Evolutionary conservation across 2,797 vertebrate species (phyloP), one percentile per base, ranked within the genome.

Genomic region (Anniella stebbinsi): DNA sequence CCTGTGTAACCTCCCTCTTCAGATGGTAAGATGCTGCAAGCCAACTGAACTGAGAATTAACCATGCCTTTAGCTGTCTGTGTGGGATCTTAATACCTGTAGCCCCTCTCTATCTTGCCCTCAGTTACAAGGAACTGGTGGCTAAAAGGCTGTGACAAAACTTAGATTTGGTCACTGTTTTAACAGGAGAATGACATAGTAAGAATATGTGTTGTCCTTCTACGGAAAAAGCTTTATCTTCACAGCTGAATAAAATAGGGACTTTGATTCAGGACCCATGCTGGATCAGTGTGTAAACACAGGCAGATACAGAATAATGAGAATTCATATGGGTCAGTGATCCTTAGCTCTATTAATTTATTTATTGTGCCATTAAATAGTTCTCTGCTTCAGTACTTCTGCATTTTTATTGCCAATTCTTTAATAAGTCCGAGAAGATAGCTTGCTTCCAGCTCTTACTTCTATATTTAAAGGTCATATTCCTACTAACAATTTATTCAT

Each of bases 381-480:
- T 84, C 73, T 78, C 72, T 84, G 45, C 63, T 78, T 84, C 73
- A 77, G 48, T 78, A 57, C 48, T 54, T 78, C 63, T 78, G 41
- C 25, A 78, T 69, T 78, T 83, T 51, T 77, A 87, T 54, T 84
- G 63, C 73, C 66, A 21, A 36, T 78, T 89, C 23, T 72, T 88
- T 82, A 81, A 88, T 38, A 81, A 30, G 76, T 30, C 66, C 41
- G 36, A 80, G 77, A 38, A 60, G n/a, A 77, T 36, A 67, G 41
- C 72, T 77, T 77, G 41, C 72, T 77, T 69, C 57, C 60, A 67
- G 45, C n/a, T 23, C 1, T 67, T 84, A 57, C 48, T 84, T 84
- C 36, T 57, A 72, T 63, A 84, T 84, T 84, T 77, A 89, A 84
- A 89, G 78, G 60, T 89, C 88, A 89, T 54, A 84, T 38, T 89